phyloP scores from a whole-genome alignment of 2,888 invertebrate genomes.

The Standfussiana lucernea region DNA sequence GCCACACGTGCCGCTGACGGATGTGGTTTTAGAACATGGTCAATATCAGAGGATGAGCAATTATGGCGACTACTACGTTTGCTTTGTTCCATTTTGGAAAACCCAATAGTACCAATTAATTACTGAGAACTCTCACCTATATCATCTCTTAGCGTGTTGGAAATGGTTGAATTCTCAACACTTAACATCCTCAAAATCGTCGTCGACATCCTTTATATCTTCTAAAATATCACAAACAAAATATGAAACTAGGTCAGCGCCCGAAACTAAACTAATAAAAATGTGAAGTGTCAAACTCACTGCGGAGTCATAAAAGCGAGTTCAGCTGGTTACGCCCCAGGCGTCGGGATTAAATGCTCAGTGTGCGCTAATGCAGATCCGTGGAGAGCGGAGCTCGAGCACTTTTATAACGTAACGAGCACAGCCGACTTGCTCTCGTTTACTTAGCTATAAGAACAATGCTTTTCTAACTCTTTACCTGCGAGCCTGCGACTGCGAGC shows the following conservation, averaged over 20 bases:
- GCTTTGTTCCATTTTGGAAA: constrained; percentile 1
- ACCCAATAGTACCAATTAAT: not conserved
- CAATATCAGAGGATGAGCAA: constrained; percentile 48
- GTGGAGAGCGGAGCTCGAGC: constrained; percentile 62
- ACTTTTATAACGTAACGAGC: constrained; percentile 69
- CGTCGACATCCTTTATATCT: constrained; percentile 5
- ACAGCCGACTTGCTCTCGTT: constrained; percentile 68
- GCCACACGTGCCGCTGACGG: constrained; percentile 29
- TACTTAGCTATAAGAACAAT: constrained; percentile 71
- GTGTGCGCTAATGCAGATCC: constrained; percentile 70
- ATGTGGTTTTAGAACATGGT: constrained; percentile 49
- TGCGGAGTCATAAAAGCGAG: constrained; percentile 56
- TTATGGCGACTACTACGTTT: constrained; percentile 14
- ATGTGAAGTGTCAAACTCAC: constrained; percentile 34
- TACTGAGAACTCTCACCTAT: not conserved
- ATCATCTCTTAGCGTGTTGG: not conserved
- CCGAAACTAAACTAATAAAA: constrained; percentile 54
- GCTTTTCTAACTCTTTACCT: constrained; percentile 65
- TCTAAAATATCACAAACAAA: constrained; percentile 26
- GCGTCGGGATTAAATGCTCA: constrained; percentile 70
- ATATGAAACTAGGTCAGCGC: constrained; percentile 50
- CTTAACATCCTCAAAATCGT: constrained; percentile 32
- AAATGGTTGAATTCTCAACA: not conserved
- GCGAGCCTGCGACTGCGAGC: constrained; percentile 26
- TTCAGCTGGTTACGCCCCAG: constrained; percentile 59